Evolutionary conservation across 2,888 invertebrate species (phyloP).

Genomic region (Drosophila atripex): DNA sequence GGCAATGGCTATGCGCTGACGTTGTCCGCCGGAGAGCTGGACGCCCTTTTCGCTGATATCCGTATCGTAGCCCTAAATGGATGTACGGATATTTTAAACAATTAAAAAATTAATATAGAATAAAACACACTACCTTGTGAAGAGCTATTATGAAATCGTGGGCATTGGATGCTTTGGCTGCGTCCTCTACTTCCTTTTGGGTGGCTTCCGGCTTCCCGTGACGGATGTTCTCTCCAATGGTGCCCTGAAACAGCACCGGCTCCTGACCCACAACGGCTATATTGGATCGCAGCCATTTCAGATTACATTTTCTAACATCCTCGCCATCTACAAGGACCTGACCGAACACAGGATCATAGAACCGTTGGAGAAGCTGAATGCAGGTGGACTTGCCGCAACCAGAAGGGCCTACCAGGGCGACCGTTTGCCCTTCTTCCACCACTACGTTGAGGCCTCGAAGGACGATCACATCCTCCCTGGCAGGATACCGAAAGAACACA

Average conservation of each 20-base stretch:
- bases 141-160: constrained; percentile 90
- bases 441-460: constrained; percentile 87
- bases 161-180: constrained; percentile 89
- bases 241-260: constrained; percentile 92
- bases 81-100: not conserved
- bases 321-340: constrained; percentile 86
- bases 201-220: constrained; percentile 90
- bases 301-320: constrained; percentile 88
- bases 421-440: constrained; percentile 87
- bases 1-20: constrained; percentile 92
- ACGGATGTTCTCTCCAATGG: constrained; percentile 87
- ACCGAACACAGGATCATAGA: constrained; percentile 87
- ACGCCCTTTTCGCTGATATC: constrained; percentile 91
- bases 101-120: not conserved
- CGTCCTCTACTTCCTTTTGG: constrained; percentile 87
- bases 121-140: constrained; percentile 85
- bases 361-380: constrained; percentile 88
- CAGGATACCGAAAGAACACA: constrained; percentile 90
- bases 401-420: constrained; percentile 89
- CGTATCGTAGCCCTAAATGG: constrained; percentile 88
- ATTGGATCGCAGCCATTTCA: constrained; percentile 89
- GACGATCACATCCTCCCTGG: constrained; percentile 88
- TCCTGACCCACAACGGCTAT: constrained; percentile 95
- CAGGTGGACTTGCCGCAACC: constrained; percentile 93
- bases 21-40: constrained; percentile 91